A percentile compares a stretch with the other conserved stretches of the same genome.
Evolutionary conservation across 2,113 vertebrate genomes (phyloP).

Genomic region (Lichenostomus cassidix): DNA sequence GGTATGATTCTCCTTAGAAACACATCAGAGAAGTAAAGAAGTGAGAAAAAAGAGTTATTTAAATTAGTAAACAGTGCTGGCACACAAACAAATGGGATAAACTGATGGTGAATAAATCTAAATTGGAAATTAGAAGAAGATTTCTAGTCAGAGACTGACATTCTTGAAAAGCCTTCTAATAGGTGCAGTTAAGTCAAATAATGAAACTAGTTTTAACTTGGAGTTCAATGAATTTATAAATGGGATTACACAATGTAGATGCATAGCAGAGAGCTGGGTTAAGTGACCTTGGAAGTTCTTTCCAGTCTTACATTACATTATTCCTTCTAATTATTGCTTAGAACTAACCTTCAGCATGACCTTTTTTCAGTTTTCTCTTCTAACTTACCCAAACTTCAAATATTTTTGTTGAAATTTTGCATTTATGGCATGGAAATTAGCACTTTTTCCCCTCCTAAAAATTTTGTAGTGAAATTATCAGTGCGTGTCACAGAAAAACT

Average conservation of each 20-base stretch:
- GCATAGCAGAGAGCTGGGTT: background rate
- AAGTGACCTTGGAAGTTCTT: slow-evolving; percentile 40
- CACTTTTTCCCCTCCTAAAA: background rate
- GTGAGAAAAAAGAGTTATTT: background rate
- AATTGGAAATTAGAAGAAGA: slow-evolving; percentile 11
- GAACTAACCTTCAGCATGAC: background rate
- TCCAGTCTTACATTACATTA: background rate
- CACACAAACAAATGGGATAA: background rate
- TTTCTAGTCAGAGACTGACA: background rate
- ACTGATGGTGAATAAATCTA: background rate
- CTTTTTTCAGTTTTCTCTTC: background rate
- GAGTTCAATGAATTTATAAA: slow-evolving; percentile 27
- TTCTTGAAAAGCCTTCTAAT: background rate
- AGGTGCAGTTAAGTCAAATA: slow-evolving; percentile 33
- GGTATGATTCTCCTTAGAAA: background rate
- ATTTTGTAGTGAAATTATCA: background rate
- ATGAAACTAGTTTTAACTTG: slow-evolving; percentile 31
- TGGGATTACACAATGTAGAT: slow-evolving; percentile 5
- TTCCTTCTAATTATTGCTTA: slow-evolving; percentile 17
- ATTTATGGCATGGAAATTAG: background rate
- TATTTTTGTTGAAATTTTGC: slow-evolving; percentile 4
- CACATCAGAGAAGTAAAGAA: background rate
- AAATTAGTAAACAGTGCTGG: background rate
- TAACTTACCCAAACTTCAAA: background rate
- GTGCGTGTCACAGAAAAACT: background rate